Evolutionary conservation across 2,113 vertebrate species (phyloP).

Genomic region (Nycticryphes semicollaris): DNA sequence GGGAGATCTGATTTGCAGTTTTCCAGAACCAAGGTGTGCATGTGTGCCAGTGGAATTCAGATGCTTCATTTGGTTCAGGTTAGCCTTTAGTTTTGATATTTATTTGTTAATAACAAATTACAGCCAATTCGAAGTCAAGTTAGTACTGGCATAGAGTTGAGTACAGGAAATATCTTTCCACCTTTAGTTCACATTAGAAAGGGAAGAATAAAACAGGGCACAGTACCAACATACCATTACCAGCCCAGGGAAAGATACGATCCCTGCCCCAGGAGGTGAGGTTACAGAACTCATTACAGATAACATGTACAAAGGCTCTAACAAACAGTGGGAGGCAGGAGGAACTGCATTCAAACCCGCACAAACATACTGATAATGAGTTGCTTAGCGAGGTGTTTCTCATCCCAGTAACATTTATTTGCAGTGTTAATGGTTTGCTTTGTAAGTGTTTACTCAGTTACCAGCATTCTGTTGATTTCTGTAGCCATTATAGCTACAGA

Average conservation of each 20-base stretch:
- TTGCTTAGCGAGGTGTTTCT: neutral
- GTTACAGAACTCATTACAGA: neutral
- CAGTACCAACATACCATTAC: neutral
- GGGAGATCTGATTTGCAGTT: neutral
- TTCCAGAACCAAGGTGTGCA: neutral
- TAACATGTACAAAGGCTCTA: neutral
- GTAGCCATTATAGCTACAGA: neutral
- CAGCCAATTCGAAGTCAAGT: neutral
- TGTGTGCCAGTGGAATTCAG: neutral
- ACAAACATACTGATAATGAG: neutral
- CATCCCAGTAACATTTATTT: neutral
- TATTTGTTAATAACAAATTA: neutral
- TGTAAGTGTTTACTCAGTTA: neutral
- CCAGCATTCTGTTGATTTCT: neutral
- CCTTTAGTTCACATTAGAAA: neutral
- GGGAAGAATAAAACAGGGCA: neutral
- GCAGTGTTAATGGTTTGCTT: neutral
- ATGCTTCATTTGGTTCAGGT: neutral
- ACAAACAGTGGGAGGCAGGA: neutral
- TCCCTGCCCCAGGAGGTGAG: neutral
- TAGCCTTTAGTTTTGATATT: neutral
- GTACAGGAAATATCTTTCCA: neutral
- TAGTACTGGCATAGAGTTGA: neutral
- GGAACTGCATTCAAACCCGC: neutral
- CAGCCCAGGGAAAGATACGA: neutral